Percentiles rank a stretch among this genome's conserved stretches.
Conservation (phyloP, 2,113 vertebrate genomes). For the Oenanthe melanoleuca region DNA sequence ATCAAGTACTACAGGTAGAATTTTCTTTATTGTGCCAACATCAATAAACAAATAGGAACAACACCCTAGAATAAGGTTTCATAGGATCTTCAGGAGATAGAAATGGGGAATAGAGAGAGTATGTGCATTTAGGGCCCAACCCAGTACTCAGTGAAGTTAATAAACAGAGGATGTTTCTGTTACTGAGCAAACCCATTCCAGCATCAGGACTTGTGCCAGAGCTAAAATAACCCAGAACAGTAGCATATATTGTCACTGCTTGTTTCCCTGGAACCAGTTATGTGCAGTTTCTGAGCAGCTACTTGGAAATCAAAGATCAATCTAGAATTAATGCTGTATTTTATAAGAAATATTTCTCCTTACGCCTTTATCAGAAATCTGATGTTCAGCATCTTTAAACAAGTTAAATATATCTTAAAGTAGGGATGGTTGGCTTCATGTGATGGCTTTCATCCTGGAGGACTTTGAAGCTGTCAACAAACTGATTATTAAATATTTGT, state of each 20-base stretch:
- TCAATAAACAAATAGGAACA: background rate
- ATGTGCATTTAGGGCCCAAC: background rate
- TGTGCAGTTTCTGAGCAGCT: background rate
- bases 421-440: background rate
- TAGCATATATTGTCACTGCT: background rate
- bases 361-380: background rate
- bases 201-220: background rate
- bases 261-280: background rate
- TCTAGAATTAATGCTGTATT: background rate
- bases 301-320: background rate
- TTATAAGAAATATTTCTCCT: background rate
- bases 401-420: background rate
- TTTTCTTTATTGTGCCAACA: background rate
- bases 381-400: background rate
- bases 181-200: background rate
- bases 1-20: background rate
- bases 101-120: background rate
- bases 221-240: background rate
- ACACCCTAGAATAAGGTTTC: background rate
- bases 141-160: background rate
- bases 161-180: background rate
- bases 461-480: conserved; percentile 21
- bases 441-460: background rate
- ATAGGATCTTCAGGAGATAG: background rate
- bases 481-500: conserved; percentile 10